A percentile compares a stretch with the other conserved stretches of the same genome.
phyloP scores from a whole-genome alignment of 2,888 invertebrate genomes.

The Drosophila neutralis region DNA sequence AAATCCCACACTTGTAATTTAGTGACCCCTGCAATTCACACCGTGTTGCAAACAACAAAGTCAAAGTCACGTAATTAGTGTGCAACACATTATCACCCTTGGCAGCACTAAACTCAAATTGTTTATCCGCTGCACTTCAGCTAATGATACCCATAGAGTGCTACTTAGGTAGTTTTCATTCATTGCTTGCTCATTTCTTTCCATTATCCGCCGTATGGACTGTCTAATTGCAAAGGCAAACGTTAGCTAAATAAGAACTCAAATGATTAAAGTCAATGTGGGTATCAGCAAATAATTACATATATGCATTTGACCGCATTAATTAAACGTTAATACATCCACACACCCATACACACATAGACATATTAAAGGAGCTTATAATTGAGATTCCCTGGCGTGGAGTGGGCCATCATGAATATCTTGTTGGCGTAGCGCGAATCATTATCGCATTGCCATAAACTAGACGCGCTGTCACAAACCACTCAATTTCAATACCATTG shows the following conservation, averaged over 20 bases:
- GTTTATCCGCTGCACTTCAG: slow-evolving; percentile 20
- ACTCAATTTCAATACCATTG: slow-evolving; percentile 80
- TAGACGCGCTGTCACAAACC: slow-evolving; percentile 71
- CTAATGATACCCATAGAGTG: not conserved
- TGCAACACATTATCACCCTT: slow-evolving; percentile 15
- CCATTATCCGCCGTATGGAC: not conserved
- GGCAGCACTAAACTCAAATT: not conserved
- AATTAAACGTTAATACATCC: slow-evolving; percentile 49
- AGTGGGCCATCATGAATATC: slow-evolving; percentile 54
- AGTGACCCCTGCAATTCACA: slow-evolving; percentile 40
- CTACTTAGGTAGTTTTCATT: slow-evolving; percentile 1
- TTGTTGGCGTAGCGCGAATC: slow-evolving; percentile 49
- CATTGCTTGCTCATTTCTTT: not conserved
- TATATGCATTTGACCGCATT: slow-evolving; percentile 34
- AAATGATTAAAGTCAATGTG: slow-evolving; percentile 21
- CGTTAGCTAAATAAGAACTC: not conserved
- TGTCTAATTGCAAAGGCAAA: slow-evolving; percentile 15
- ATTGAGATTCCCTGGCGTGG: slow-evolving; percentile 54
- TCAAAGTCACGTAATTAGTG: slow-evolving; percentile 31
- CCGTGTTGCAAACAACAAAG: slow-evolving; percentile 21
- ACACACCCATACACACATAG: slow-evolving; percentile 1
- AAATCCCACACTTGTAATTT: slow-evolving; percentile 17
- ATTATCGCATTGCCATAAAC: slow-evolving; percentile 63
- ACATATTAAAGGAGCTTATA: slow-evolving; percentile 52
- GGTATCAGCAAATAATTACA: slow-evolving; percentile 38